Base-by-base conservation (phyloP, 2,888 invertebrate genomes). In the Ceramica pisi region DNA sequence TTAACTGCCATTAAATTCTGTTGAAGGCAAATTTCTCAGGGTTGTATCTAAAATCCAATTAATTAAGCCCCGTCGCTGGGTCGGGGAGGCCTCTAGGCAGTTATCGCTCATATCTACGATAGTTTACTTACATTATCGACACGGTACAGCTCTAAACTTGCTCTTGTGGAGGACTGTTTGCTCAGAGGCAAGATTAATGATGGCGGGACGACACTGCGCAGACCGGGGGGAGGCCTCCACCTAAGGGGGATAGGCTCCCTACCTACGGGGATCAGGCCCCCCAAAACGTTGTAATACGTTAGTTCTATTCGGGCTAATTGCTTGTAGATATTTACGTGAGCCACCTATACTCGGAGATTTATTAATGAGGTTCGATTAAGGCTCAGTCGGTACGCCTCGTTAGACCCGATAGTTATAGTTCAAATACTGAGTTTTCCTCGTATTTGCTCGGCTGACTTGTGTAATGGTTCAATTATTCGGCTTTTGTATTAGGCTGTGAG, bases 121-220 rank as follows among this genome's bases (percentile, higher is more conserved):
- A 90, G 88, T 90, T 91, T 90, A 88, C 89, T 86, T 87, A 89
- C 80, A 89, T 90, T 91, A 92, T 91, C 92, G 92, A 91, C 90
- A 89, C 75, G 80, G 86, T 81, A 80, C 91, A 92, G 90, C 92
- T 85, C 91, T 92, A 91, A 91, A 93, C 87, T 92, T 89, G 86
- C 87, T 87, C 87, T 83, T 82, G 81, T 67, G 71, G 80, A 86
- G 86, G 87, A 88, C 89, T 92, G 94, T 94, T 94, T 94, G 92
- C 91, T 90, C 90, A 86, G 86, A 91, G 90, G 89, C 89, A 95
- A 95, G 95, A 95, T 95, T 95, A 95, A 95, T 95, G 94, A 92
- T 92, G 87, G 88, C 90, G 85, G 88, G 90, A 92, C 87, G 92
- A 93, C 90, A 92, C 86, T 87, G 90, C 81, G 88, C 89, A 88